Evolutionary conservation across 2,113 vertebrate genomes (phyloP).

Genomic region (Equus quagga): DNA sequence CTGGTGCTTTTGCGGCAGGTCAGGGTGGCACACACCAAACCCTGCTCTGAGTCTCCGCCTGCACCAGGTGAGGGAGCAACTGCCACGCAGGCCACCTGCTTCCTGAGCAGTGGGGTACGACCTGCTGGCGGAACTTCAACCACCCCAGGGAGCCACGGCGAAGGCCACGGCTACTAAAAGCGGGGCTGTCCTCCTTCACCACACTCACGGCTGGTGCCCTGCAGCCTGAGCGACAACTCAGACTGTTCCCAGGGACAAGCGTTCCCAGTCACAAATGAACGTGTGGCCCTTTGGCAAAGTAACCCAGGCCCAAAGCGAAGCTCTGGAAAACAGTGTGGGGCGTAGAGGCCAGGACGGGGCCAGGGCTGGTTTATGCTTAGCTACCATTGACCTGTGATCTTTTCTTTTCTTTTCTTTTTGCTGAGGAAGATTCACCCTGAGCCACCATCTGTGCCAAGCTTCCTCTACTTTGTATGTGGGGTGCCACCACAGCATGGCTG

Average conservation of each 20-base stretch:
- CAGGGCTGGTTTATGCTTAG: background rate
- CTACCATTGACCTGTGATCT: background rate
- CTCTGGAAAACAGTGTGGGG: background rate
- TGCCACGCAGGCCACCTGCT: slow-evolving; percentile 65
- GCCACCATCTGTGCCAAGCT: too few relatives aligned
- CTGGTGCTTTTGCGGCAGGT: background rate
- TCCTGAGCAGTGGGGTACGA: slow-evolving; percentile 54
- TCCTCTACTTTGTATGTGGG: too few relatives aligned
- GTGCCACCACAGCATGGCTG: too few relatives aligned
- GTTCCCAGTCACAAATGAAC: background rate
- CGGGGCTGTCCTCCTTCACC: background rate
- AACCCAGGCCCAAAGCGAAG: background rate
- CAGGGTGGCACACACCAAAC: background rate
- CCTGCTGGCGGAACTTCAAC: background rate
- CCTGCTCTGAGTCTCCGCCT: background rate
- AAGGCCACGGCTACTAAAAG: background rate
- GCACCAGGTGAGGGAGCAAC: slow-evolving; percentile 44
- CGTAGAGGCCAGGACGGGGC: background rate
- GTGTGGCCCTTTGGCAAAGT: background rate
- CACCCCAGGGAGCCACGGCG: background rate
- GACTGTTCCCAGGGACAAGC: background rate
- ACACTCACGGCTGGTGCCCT: background rate
- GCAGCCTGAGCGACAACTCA: background rate
- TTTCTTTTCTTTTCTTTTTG: background rate
- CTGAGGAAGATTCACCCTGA: too few relatives aligned